Percentiles rank a stretch among this genome's conserved stretches.
Evolutionary conservation across 2,113 vertebrate species (phyloP).

Genomic region (Vidua macroura): DNA sequence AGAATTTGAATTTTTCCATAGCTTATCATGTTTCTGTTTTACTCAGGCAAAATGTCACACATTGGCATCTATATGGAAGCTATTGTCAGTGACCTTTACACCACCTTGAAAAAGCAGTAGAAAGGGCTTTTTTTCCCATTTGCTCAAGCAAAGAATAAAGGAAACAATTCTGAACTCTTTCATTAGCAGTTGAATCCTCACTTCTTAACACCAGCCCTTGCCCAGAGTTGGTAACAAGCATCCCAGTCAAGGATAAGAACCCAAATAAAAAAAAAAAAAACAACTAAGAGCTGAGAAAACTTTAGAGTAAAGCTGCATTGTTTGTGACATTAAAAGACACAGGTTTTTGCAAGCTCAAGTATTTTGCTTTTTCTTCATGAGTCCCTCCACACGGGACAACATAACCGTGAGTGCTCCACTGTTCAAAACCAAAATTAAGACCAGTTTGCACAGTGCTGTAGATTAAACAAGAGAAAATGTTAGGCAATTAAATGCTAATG

Average conservation of each 20-base stretch:
- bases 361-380: neutral
- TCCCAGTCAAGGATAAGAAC: neutral
- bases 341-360: neutral
- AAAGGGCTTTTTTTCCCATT: neutral
- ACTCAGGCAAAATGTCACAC: constrained; percentile 71
- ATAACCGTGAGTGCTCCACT: neutral
- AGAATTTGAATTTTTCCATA: constrained; percentile 22
- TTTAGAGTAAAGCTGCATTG: neutral
- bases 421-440: constrained; percentile 21
- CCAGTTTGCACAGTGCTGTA: constrained; percentile 11
- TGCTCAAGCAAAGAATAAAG: constrained; percentile 1
- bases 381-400: neutral
- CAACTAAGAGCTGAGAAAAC: neutral
- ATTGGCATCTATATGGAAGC: constrained; percentile 54
- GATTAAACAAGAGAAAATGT: constrained; percentile 62
- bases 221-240: neutral
- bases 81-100: constrained; percentile 72
- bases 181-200: constrained; percentile 6
- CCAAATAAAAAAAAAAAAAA: neutral
- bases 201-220: neutral
- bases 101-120: constrained; percentile 51
- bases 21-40: constrained; percentile 58
- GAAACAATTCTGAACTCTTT: constrained; percentile 1
- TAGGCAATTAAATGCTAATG: constrained; percentile 64
- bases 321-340: neutral